Evolutionary conservation across 2,113 vertebrate genomes (phyloP), one percentile per base, ranked within the genome.

Genomic region (Epinephelus cyanopodus): DNA sequence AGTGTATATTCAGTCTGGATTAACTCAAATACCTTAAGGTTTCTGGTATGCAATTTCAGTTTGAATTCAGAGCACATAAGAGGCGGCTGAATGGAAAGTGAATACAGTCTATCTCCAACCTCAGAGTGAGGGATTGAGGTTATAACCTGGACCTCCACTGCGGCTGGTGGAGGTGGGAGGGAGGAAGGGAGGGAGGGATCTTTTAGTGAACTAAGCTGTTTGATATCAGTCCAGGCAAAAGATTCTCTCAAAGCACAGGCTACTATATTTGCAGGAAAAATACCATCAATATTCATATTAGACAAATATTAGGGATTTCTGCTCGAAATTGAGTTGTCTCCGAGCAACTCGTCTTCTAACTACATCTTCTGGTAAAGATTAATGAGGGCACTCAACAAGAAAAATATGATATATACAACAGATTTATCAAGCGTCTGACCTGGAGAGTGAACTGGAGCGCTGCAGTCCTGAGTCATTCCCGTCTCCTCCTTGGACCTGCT

Each of bases 51-150:
- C 80, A 62, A 45, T 87, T 86, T 81, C 62, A 72, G 78, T 87
- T 77, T 64, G 74, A 84, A 86, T 87, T 79, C 87, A 67, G 62
- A 63, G 65, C 69, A 19, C 82, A 86, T 82, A 69, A 78, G 58
- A 69, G 63, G 64, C 0, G 47, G 58, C 81, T 88, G 85, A 87
- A 85, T 79, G 53, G 67, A 85, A 87, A 79, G 72, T 82, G 83
- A 90, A 79, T 50, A 77, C 79, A 65, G 69, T 87, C 84, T 42
- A 86, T 89, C 85, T 90, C 72, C 78, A 77, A 67, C 39, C 82
- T 69, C 66, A 57, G 69, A 90, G 70, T 79, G 63, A 84, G 80
- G 85, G 89, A 92, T 93, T 86, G 92, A 85, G 87, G 90, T 91
- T 86, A 87, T 79, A 90, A 91, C 90, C 83, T 70, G 73, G 52